Evolutionary conservation across 53 echinoderm and acorn worm genomes (phyloP).

Genomic region (Arbacia lixula): DNA sequence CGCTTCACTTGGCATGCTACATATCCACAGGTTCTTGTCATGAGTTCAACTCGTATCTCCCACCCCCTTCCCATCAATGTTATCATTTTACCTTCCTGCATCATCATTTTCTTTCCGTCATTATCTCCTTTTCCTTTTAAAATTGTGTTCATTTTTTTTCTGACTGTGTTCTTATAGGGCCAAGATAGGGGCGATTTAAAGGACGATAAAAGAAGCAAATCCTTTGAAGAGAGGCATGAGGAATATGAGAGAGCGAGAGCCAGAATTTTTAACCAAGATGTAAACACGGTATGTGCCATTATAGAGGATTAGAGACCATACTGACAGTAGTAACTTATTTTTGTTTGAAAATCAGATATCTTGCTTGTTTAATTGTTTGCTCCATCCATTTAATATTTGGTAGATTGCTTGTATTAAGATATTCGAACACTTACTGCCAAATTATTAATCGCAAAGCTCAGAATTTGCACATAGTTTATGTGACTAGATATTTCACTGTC

Average conservation of each 20-base stretch:
- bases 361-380: too few species aligned
- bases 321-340: too few species aligned
- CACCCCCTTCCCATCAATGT: too few species aligned
- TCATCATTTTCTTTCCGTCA: slow-evolving; percentile 39
- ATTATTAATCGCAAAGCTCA: too few species aligned
- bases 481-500: too few species aligned
- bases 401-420: background rate
- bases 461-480: too few species aligned
- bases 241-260: slow-evolving; percentile 87
- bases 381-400: too few species aligned
- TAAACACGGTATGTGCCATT: slow-evolving; percentile 57
- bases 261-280: slow-evolving; percentile 91
- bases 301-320: slow-evolving; percentile 14
- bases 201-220: slow-evolving; percentile 95
- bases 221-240: slow-evolving; percentile 95
- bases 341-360: too few species aligned
- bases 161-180: slow-evolving; percentile 46
- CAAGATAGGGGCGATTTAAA: slow-evolving; percentile 61
- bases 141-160: slow-evolving; percentile 36
- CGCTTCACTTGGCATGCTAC: too few species aligned
- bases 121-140: slow-evolving; percentile 20
- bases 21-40: too few species aligned
- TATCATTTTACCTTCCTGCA: too few species aligned
- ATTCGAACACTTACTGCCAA: background rate
- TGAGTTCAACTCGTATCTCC: too few species aligned